Base-by-base conservation (phyloP, 2,113 vertebrate species). In the Silurus meridionalis region DNA sequence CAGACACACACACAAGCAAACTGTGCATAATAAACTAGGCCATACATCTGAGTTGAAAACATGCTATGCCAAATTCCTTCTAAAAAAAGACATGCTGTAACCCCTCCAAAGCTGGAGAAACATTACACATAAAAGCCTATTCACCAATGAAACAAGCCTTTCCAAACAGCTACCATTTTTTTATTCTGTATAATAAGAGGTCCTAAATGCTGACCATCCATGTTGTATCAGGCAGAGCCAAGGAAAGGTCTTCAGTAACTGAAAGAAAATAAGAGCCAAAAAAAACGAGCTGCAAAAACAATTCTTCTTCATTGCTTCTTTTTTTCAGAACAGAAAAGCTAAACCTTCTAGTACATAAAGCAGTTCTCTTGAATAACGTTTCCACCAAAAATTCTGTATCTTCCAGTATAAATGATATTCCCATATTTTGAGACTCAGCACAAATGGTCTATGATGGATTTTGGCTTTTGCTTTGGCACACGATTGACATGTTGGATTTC, bases 1-100 rank as follows among this genome's bases (percentile, higher is more conserved):
- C 66, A 28, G 79, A 58, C 64, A 60, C 64, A 80, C 74, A 83
- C 53, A 61, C 72, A 87, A 80, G 57, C 66, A 85, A 77, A 89
- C 72, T 82, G 71, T 69, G 83, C 74, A 71, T 60, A 66, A 19
- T 86, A 82, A 87, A 90, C 46, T 86, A 83, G 87, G 87, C 80
- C 81, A 82, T 28, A 37, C 69, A 61, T 9, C 46, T 55, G 72
- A 64, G 48, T 9, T 3, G 6, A 17, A 61, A 83, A 63, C 79
- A 67, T 64, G 15, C 60, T 67, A 48, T 25, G 25, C 50, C 9
- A 37, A 11, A 63, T 66, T 66, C 53, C 17, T 66, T 66, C 85
- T 6, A 37, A 60, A 53, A 84, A 83, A 25, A n/a, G 9, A 50
- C 67, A 82, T n/a, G 58, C 67, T 83, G 55, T n/a, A 77, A 23